phyloP scores from a whole-genome alignment of 1,140 invertebrate species.

The Andricus grossulariae region DNA sequence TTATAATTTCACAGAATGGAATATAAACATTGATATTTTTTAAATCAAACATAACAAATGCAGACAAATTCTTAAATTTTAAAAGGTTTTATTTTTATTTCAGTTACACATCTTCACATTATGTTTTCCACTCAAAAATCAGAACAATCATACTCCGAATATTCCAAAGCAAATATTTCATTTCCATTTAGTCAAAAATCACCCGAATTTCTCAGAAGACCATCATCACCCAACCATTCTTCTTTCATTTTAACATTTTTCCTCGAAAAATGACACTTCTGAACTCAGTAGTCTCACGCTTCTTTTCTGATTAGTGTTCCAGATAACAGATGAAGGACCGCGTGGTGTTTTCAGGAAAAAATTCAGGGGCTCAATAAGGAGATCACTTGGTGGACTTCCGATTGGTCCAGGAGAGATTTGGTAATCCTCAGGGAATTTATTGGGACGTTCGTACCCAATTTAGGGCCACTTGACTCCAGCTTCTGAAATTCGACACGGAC shows the following conservation, averaged over 20 bases:
- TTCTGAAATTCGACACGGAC: slow-evolving; percentile 19
- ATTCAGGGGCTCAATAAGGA: background rate
- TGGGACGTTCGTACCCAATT: background rate
- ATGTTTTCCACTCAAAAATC: too few relatives aligned
- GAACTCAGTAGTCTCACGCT: background rate
- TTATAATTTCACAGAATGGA: too few relatives aligned
- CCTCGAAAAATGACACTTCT: background rate
- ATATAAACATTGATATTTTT: too few relatives aligned
- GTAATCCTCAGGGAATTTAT: background rate
- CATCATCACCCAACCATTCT: background rate
- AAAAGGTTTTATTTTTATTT: too few relatives aligned
- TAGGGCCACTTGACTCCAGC: slow-evolving; percentile 13
- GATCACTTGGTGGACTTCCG: background rate
- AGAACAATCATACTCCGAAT: too few relatives aligned
- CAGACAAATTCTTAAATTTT: too few relatives aligned
- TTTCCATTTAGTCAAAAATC: background rate
- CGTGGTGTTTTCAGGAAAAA: background rate
- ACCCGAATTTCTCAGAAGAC: background rate
- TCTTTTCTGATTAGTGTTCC: background rate
- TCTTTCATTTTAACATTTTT: background rate
- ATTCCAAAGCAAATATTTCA: too few relatives aligned
- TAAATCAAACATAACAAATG: too few relatives aligned
- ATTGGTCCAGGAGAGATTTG: background rate
- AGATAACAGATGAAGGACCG: background rate
- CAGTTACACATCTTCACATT: too few relatives aligned